A percentile compares a stretch with the other conserved stretches of the same genome.
Conservation (phyloP, 2,797 vertebrate genomes). For the Leontopithecus rosalia region DNA sequence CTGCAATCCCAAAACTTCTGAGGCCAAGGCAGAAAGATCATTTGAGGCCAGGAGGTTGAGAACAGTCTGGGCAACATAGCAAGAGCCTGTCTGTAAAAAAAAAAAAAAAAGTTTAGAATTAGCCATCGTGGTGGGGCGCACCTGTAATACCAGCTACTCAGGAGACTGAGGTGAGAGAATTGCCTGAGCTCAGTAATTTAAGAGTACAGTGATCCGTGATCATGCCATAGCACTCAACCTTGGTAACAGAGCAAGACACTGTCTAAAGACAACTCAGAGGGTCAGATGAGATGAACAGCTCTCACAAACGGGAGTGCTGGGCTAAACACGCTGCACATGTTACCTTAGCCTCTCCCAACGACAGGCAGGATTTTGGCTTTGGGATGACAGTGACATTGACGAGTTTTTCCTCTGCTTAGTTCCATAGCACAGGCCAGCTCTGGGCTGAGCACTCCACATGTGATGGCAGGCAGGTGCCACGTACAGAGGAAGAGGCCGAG, state of each 20-base stretch:
- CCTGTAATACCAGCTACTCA: not conserved
- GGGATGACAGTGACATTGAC: not conserved
- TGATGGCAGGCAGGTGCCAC: not conserved
- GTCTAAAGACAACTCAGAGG: not conserved
- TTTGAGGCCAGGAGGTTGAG: not conserved
- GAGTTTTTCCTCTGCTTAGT: not conserved
- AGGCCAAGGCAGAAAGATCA: not conserved
- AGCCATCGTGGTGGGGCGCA: not conserved
- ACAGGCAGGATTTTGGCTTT: not conserved
- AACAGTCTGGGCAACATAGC: not conserved
- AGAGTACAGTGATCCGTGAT: not conserved
- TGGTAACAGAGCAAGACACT: not conserved
- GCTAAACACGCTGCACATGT: not conserved
- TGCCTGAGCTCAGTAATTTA: not conserved
- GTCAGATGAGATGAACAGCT: fast-evolving
- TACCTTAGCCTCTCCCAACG: not conserved
- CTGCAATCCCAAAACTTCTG: not conserved
- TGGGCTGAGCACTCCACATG: not conserved
- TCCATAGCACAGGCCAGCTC: not conserved
- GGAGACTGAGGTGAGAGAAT: not conserved
- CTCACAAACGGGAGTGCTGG: not conserved
- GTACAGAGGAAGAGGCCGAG: not conserved
- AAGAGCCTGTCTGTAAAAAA: not conserved
- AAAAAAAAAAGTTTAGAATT: not conserved
- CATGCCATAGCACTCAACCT: not conserved